Evolutionary conservation across 2,888 invertebrate species (phyloP).

Genomic region (Brachypalpus laphriformis): DNA sequence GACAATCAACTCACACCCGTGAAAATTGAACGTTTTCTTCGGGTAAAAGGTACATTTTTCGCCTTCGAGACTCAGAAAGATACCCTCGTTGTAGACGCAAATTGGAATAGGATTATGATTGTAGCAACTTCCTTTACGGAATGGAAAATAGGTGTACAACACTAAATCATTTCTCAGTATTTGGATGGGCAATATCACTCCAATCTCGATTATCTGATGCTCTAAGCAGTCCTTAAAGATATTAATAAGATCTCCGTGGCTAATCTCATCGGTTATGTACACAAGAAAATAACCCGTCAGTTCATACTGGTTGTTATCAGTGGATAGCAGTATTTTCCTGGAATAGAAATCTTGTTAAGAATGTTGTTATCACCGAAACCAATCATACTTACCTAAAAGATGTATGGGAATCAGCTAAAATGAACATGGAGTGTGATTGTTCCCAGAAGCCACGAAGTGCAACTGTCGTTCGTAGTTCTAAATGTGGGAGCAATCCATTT

Average conservation of each 20-base stretch:
- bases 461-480: not conserved
- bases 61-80: not conserved
- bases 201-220: not conserved
- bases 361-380: not conserved
- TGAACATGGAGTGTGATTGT: not conserved
- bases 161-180: not conserved
- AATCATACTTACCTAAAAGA: constrained; percentile 6
- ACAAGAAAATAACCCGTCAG: not conserved
- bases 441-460: not conserved
- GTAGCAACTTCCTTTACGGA: not conserved
- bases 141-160: constrained; percentile 15
- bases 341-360: not conserved
- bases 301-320: not conserved
- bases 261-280: not conserved
- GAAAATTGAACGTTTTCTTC: not conserved
- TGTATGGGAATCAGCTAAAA: not conserved
- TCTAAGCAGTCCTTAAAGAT: not conserved
- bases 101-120: not conserved
- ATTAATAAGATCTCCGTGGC: not conserved
- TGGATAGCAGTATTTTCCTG: not conserved
- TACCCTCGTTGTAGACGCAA: not conserved
- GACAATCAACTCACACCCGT: not conserved
- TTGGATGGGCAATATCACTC: not conserved
- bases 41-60: not conserved
- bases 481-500: not conserved